Conservation (phyloP, 1,140 invertebrate genomes). For the Pectinophora gossypiella region DNA sequence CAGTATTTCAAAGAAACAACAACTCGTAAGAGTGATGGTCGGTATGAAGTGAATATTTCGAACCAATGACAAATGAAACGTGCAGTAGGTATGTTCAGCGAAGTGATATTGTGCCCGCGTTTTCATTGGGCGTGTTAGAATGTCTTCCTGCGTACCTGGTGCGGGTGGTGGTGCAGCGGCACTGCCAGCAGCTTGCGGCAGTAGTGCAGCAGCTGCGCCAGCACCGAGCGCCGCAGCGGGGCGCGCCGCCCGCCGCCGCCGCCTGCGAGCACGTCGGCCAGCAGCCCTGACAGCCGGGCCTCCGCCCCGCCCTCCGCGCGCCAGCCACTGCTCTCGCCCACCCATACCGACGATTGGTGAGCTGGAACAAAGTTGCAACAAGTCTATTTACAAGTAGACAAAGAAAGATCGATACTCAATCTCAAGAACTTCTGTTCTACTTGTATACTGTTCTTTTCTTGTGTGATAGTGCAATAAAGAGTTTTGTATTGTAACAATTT, state of each 20-base stretch:
- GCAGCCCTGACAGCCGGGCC: slow-evolving; percentile 52
- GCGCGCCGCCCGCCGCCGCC: slow-evolving; percentile 32
- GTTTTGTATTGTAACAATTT: neutral
- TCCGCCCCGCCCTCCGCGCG: slow-evolving; percentile 38
- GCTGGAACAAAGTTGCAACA: slow-evolving; percentile 25
- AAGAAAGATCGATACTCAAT: too few species aligned
- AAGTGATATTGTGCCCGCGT: too few species aligned
- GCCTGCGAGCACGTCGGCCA: slow-evolving; percentile 55
- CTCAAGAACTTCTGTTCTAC: too few species aligned
- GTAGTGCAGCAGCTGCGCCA: slow-evolving; percentile 65
- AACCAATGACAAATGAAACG: too few species aligned
- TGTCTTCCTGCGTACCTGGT: neutral
- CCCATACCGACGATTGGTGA: slow-evolving; percentile 46
- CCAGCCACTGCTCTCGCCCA: slow-evolving; percentile 40
- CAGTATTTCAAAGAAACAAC: too few species aligned
- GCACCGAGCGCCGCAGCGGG: slow-evolving; percentile 55
- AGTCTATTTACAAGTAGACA: too few species aligned
- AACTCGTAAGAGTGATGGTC: too few species aligned
- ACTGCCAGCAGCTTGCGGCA: slow-evolving; percentile 80
- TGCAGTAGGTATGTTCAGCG: neutral
- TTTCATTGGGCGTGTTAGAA: too few species aligned
- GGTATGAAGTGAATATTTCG: too few species aligned
- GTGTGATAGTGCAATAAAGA: too few species aligned
- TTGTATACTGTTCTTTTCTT: too few species aligned
- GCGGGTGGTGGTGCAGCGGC: slow-evolving; percentile 66